phyloP scores from a whole-genome alignment of 2,888 invertebrate species.

The Nasonovia ribisnigri region DNA sequence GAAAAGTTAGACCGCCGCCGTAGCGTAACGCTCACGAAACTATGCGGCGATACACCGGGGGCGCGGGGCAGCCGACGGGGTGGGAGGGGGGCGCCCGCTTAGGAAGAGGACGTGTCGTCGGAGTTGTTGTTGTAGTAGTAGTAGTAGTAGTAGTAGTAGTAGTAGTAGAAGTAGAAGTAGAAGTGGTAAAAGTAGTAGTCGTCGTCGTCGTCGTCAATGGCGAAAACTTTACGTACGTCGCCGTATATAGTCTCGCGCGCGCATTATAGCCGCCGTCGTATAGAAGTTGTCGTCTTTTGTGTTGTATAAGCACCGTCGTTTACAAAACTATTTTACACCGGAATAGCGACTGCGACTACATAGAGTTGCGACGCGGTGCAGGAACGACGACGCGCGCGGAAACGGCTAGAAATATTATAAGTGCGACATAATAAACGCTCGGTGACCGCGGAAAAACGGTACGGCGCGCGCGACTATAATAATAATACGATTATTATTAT shows the following conservation, averaged over 20 bases:
- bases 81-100: background rate
- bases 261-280: background rate
- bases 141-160: background rate
- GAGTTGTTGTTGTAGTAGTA: background rate
- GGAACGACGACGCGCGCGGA: constrained; percentile 21
- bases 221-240: constrained; percentile 19
- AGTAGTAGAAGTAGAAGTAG: background rate
- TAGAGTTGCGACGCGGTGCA: background rate
- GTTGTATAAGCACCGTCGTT: constrained; percentile 16
- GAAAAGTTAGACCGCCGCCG: constrained; percentile 42
- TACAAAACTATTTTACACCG: constrained; percentile 58
- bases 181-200: background rate
- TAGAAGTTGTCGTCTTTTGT: constrained; percentile 38
- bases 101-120: background rate
- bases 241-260: background rate
- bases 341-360: background rate
- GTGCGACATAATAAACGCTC: constrained; percentile 14
- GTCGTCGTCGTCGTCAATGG: constrained; percentile 5
- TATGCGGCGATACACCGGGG: constrained; percentile 19
- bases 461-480: background rate
- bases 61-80: background rate
- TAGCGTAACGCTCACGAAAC: constrained; percentile 58
- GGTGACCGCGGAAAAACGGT: constrained; percentile 6
- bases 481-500: background rate
- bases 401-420: constrained; percentile 25